Percentiles rank a stretch among this genome's conserved stretches.
Evolutionary conservation across 2,113 vertebrate genomes (phyloP).

Genomic region (Callithrix jacchus): DNA sequence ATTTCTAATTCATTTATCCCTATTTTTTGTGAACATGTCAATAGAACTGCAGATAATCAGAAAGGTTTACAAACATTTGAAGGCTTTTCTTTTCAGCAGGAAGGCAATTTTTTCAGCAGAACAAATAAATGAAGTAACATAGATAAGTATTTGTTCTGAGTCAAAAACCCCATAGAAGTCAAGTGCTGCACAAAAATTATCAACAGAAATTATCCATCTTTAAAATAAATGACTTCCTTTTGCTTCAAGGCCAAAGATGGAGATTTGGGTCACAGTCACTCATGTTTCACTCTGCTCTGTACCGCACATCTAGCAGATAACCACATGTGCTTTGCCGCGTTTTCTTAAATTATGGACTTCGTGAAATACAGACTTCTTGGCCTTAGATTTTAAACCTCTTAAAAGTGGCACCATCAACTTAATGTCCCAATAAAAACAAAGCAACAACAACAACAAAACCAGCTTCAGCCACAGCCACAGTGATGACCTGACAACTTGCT

Average conservation of each 20-base stretch:
- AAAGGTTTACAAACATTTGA: not conserved
- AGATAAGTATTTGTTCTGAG: not conserved
- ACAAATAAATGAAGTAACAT: not conserved
- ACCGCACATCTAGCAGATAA: not conserved
- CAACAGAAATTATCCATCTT: constrained; percentile 18
- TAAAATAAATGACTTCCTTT: constrained; percentile 25
- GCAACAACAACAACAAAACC: too few species aligned
- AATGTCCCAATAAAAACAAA: not conserved
- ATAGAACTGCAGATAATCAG: not conserved
- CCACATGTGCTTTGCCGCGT: not conserved
- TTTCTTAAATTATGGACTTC: constrained; percentile 18
- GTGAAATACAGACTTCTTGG: constrained; percentile 1
- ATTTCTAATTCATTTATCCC: constrained; percentile 5
- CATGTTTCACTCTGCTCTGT: not conserved
- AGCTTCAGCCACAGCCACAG: not conserved
- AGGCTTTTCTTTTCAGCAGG: constrained; percentile 9
- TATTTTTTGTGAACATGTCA: not conserved
- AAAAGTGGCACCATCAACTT: not conserved
- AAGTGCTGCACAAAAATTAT: constrained; percentile 19
- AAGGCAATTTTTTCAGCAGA: not conserved
- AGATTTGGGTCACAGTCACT: not conserved
- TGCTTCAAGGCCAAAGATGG: not conserved
- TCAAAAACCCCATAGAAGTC: not conserved
- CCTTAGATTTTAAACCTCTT: not conserved
- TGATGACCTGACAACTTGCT: not conserved